Percentiles rank a stretch among this genome's conserved stretches.
Evolutionary conservation across 2,888 invertebrate species (phyloP).

Genomic region (Hyposoter didymator): DNA sequence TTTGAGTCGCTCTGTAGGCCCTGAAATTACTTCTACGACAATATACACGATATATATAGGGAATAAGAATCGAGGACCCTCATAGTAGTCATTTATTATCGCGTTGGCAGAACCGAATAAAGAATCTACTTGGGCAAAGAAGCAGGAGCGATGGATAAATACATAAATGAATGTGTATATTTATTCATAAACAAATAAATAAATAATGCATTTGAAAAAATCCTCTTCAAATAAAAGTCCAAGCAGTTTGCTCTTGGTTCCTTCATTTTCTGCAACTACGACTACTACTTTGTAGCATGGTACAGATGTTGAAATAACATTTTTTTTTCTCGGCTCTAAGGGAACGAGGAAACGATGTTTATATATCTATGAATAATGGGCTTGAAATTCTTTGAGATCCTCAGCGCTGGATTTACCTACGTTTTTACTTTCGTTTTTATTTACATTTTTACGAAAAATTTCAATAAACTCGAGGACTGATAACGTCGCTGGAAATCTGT

Average conservation of each 20-base stretch:
- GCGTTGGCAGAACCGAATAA: slow-evolving; percentile 17
- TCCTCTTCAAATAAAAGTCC: neutral
- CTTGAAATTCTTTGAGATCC: neutral
- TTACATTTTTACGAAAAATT: neutral
- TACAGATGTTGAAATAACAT: neutral
- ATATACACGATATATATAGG: neutral
- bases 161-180: slow-evolving; percentile 24
- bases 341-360: neutral
- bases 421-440: neutral
- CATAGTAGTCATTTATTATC: slow-evolving; percentile 58
- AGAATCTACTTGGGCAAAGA: slow-evolving; percentile 3
- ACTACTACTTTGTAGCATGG: neutral
- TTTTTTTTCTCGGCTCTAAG: neutral
- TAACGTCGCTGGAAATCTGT: neutral
- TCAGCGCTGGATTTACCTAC: neutral
- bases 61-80: slow-evolving; percentile 28
- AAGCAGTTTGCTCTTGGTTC: neutral
- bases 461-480: neutral
- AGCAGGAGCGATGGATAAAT: slow-evolving; percentile 36
- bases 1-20: neutral
- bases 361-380: neutral
- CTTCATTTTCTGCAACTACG: neutral
- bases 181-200: slow-evolving; percentile 5
- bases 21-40: neutral
- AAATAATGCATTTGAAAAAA: slow-evolving; percentile 15